Conservation (phyloP, 2,888 invertebrate species). For the Amiota communis region DNA sequence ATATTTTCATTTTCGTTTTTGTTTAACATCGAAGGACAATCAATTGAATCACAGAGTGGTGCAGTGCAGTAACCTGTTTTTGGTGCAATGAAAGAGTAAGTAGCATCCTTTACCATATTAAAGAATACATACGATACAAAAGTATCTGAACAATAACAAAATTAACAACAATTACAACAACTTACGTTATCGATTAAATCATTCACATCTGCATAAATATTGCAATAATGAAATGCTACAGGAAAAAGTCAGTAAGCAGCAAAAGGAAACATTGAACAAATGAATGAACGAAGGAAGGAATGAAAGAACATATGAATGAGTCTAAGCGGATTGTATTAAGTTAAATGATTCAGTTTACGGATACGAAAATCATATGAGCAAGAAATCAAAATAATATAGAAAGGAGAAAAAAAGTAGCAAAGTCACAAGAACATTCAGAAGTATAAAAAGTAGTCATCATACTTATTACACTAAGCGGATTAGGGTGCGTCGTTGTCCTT, state of each 20-base stretch:
- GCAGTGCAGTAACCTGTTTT: slow-evolving; percentile 32
- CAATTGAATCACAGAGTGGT: slow-evolving; percentile 2
- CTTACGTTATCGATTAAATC: slow-evolving; percentile 56
- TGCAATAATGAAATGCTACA: slow-evolving; percentile 13
- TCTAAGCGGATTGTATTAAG: slow-evolving; percentile 13
- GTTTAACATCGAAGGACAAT: slow-evolving; percentile 17
- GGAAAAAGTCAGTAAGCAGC: background rate
- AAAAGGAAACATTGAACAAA: background rate
- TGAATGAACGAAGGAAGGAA: background rate
- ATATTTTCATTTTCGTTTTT: background rate
- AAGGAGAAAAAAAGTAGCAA: background rate
- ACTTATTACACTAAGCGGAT: slow-evolving; percentile 57
- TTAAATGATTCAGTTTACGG: background rate
- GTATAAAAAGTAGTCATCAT: no score
- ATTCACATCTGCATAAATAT: slow-evolving; percentile 53
- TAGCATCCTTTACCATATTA: background rate
- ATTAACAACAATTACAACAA: slow-evolving; percentile 53
- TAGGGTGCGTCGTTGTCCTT: slow-evolving; percentile 55
- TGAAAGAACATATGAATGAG: background rate
- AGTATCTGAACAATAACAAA: slow-evolving; percentile 17
- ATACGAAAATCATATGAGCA: slow-evolving; percentile 39
- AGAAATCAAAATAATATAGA: slow-evolving; percentile 21
- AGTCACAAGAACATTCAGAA: no score
- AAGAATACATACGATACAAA: background rate
- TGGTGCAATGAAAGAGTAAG: slow-evolving; percentile 8